These are phyloP conservation scores for Rhagophthalmus giganteus DNA, from an alignment of 2,888 invertebrate species.

Conservation along the genomic window DNA sequence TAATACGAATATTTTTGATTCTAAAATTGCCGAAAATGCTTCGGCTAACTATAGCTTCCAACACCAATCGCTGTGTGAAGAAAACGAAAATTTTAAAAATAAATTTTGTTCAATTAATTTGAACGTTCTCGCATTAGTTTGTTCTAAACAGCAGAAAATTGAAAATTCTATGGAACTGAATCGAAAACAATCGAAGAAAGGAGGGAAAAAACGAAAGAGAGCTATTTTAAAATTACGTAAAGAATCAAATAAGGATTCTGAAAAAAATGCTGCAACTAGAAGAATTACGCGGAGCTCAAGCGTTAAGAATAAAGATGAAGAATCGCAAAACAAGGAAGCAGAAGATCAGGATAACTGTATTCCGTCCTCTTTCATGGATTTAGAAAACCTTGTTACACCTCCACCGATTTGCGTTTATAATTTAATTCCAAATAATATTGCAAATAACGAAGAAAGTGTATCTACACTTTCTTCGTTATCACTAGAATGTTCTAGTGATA, in stretches of 20 bases:
- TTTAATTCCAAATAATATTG: constrained; percentile 8
- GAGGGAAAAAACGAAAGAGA: constrained; percentile 1
- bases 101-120: constrained; percentile 4
- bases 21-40: too few species aligned
- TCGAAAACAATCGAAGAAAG: background rate
- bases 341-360: constrained; percentile 18
- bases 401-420: constrained; percentile 21
- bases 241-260: too few species aligned
- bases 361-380: constrained; percentile 31
- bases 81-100: background rate
- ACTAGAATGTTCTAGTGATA: constrained; percentile 1
- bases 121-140: constrained; percentile 9
- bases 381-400: constrained; percentile 23
- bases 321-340: too few species aligned
- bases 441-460: constrained; percentile 17
- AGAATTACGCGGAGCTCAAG: too few species aligned
- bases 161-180: constrained; percentile 1
- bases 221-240: too few species aligned
- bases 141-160: constrained; percentile 10
- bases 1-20: background rate
- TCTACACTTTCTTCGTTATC: constrained; percentile 7
- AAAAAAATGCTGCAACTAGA: too few species aligned
- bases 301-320: too few species aligned
- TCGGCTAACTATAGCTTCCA: too few species aligned
- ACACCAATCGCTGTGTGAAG: too few species aligned